These are phyloP conservation scores for Tadarida brasiliensis DNA, from an alignment of 2,797 vertebrate genomes.

Conservation along the genomic window DNA sequence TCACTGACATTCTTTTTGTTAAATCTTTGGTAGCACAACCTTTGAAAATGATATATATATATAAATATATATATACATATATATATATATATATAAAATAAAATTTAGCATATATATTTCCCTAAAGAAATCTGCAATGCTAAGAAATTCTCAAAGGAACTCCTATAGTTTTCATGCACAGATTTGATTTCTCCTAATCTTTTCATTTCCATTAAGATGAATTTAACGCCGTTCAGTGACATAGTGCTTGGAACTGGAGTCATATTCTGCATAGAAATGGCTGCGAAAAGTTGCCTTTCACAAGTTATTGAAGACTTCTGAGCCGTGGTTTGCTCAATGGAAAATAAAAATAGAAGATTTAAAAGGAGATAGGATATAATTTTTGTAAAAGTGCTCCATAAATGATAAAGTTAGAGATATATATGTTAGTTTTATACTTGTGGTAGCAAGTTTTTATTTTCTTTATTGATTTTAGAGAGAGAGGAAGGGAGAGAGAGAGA, in stretches of 20 bases:
- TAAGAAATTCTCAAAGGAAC: background rate
- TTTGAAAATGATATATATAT: background rate
- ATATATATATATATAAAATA: too few species aligned
- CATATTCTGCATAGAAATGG: background rate
- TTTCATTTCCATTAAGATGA: background rate
- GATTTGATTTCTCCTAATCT: background rate
- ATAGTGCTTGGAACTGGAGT: background rate
- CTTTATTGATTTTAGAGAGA: background rate
- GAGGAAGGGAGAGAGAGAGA: too few species aligned
- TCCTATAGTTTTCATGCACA: background rate
- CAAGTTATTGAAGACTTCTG: background rate
- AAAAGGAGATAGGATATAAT: background rate
- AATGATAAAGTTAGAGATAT: background rate
- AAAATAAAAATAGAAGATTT: background rate
- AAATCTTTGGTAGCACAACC: background rate
- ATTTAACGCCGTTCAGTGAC: background rate
- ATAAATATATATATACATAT: background rate
- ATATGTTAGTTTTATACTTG: background rate
- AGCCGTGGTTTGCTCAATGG: background rate
- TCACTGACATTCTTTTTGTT: background rate
- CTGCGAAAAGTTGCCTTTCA: background rate
- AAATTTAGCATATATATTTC: background rate
- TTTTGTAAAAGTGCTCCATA: background rate
- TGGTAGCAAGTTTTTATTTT: background rate
- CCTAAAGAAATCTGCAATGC: background rate